Percentiles rank a stretch among this genome's conserved stretches.
Conservation (phyloP, 1,140 invertebrate species). For the Linepithema humile region DNA sequence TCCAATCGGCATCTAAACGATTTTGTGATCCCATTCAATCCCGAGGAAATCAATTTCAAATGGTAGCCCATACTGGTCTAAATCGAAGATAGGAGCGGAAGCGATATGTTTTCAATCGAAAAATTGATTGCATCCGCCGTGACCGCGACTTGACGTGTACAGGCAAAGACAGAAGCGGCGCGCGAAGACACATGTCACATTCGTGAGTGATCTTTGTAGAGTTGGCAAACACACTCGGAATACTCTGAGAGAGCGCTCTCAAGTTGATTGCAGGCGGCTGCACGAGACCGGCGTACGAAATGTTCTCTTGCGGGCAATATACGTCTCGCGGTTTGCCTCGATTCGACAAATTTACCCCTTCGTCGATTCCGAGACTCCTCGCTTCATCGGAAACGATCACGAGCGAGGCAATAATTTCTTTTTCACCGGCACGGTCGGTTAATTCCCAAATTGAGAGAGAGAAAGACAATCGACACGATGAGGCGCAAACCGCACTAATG, state of each 20-base stretch:
- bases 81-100: not conserved
- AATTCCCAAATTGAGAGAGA: slow-evolving; percentile 52
- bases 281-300: slow-evolving; percentile 1
- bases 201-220: slow-evolving; percentile 12
- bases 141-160: not conserved
- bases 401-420: not conserved
- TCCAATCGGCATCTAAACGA: slow-evolving; percentile 43
- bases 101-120: slow-evolving; percentile 48
- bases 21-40: slow-evolving; percentile 48
- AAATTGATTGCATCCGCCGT: slow-evolving; percentile 39
- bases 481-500: slow-evolving; percentile 49
- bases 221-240: not conserved
- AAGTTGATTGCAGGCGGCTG: not conserved
- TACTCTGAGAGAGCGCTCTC: not conserved
- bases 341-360: slow-evolving; percentile 15
- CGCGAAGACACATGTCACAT: slow-evolving; percentile 13
- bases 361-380: not conserved
- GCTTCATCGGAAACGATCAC: slow-evolving; percentile 9
- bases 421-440: not conserved
- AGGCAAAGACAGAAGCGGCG: slow-evolving; percentile 15
- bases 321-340: not conserved
- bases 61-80: not conserved
- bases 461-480: not conserved
- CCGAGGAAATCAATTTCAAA: slow-evolving; percentile 47
- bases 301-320: not conserved